phyloP scores from a whole-genome alignment of 2,113 vertebrate species.

The Cololabis saira region DNA sequence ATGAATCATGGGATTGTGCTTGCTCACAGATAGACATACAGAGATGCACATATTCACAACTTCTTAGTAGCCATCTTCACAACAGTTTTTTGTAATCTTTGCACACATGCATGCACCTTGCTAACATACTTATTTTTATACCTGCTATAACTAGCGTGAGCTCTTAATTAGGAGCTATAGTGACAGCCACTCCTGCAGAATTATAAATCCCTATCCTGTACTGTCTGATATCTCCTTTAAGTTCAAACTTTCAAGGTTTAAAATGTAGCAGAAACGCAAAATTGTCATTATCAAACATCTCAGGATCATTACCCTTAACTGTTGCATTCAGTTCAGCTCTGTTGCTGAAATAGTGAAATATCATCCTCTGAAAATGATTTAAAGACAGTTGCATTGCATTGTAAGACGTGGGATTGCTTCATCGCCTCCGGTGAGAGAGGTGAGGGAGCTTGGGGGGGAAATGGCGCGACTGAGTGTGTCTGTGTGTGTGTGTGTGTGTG shows the following conservation, averaged over 20 bases:
- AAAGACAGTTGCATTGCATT: conserved; percentile 9
- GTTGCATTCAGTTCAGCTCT: background rate
- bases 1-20: conserved; percentile 3
- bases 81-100: background rate
- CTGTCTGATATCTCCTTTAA: too few relatives aligned
- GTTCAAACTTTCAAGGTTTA: too few relatives aligned
- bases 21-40: background rate
- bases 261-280: too few relatives aligned
- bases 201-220: too few relatives aligned
- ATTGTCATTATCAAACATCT: background rate
- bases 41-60: conserved; percentile 16
- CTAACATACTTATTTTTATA: background rate
- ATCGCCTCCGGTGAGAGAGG: conserved; percentile 24
- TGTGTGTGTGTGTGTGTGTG: conserved; percentile 32
- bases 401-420: conserved; percentile 32
- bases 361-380: background rate
- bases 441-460: conserved; percentile 12
- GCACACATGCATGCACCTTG: background rate
- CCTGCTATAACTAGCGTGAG: too few relatives aligned
- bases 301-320: background rate
- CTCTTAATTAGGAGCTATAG: too few relatives aligned
- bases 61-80: too few relatives aligned
- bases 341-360: conserved; percentile 1
- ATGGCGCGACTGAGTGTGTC: conserved; percentile 31
- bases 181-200: too few relatives aligned